Conservation (phyloP, 2,113 vertebrate genomes). For the Cheilinus undulatus region DNA sequence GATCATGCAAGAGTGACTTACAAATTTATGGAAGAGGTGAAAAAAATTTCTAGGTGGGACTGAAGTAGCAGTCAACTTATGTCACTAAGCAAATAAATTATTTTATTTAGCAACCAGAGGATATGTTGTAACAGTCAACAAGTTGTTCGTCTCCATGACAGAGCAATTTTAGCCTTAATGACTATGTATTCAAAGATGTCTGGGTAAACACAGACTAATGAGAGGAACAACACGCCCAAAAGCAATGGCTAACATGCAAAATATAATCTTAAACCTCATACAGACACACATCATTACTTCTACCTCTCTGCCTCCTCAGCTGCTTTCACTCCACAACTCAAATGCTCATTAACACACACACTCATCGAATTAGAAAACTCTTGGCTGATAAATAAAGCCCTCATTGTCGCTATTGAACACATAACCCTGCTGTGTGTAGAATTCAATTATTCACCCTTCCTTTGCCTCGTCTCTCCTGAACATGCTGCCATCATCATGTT, state of each 20-base stretch:
- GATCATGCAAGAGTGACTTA: neutral
- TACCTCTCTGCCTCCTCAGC: neutral
- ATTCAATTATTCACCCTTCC: slow-evolving; percentile 66
- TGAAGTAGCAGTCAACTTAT: neutral
- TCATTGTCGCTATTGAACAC: slow-evolving; percentile 58
- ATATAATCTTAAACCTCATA: slow-evolving; percentile 5
- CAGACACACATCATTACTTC: neutral
- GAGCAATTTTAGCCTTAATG: neutral
- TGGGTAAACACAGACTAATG: neutral
- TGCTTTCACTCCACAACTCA: neutral
- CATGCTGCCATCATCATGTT: slow-evolving; percentile 34
- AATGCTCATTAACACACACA: slow-evolving; percentile 22
- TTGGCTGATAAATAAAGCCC: slow-evolving; percentile 49
- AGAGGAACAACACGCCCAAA: neutral
- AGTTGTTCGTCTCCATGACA: neutral
- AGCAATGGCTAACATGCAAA: neutral
- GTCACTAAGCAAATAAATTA: neutral
- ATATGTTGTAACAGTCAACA: neutral
- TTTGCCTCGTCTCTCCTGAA: slow-evolving; percentile 57
- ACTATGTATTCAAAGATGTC: neutral
- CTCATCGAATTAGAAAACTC: slow-evolving; percentile 8
- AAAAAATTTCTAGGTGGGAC: slow-evolving; percentile 5
- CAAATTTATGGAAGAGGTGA: neutral
- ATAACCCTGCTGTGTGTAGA: slow-evolving; percentile 36
- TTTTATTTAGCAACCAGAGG: neutral